Conservation (phyloP, 2,888 invertebrate genomes). For the Lobophora halterata region DNA sequence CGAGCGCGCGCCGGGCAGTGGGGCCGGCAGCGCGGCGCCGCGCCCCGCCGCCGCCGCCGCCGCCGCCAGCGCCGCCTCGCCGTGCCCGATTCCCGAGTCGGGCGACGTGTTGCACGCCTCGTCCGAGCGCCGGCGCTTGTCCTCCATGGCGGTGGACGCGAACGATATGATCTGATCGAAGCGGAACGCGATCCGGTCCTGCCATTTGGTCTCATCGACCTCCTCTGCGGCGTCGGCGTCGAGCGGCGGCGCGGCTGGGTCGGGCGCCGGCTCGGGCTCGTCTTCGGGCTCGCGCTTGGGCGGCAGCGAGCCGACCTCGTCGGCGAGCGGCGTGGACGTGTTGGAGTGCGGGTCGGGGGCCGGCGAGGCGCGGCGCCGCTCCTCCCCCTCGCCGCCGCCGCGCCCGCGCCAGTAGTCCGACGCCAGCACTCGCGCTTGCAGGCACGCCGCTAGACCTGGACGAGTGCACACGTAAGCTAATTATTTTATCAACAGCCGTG, state of each 20-base stretch:
- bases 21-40: slow-evolving; percentile 41
- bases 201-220: slow-evolving; percentile 93
- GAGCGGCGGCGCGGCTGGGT: slow-evolving; percentile 12
- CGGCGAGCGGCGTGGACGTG: slow-evolving; percentile 82
- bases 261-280: not conserved
- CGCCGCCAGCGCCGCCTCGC: slow-evolving; percentile 74
- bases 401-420: slow-evolving; percentile 82
- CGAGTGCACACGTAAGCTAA: too few relatives aligned
- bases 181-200: slow-evolving; percentile 94
- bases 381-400: slow-evolving; percentile 44
- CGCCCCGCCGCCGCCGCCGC: slow-evolving; percentile 47
- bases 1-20: slow-evolving; percentile 50
- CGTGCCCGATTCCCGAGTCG: slow-evolving; percentile 89
- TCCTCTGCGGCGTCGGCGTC: slow-evolving; percentile 80
- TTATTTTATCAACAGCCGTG: not conserved
- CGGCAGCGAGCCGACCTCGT: slow-evolving; percentile 77
- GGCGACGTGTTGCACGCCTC: slow-evolving; percentile 92
- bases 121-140: slow-evolving; percentile 91
- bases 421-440: slow-evolving; percentile 89
- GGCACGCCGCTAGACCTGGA: slow-evolving; percentile 89
- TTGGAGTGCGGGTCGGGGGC: slow-evolving; percentile 86
- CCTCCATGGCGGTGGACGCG: slow-evolving; percentile 94
- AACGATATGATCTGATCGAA: slow-evolving; percentile 97
- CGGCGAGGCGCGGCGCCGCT: slow-evolving; percentile 63
- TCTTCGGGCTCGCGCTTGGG: slow-evolving; percentile 48